phyloP scores from a whole-genome alignment of 53 echinoderm and acorn worm genomes.

The Astropecten irregularis region DNA sequence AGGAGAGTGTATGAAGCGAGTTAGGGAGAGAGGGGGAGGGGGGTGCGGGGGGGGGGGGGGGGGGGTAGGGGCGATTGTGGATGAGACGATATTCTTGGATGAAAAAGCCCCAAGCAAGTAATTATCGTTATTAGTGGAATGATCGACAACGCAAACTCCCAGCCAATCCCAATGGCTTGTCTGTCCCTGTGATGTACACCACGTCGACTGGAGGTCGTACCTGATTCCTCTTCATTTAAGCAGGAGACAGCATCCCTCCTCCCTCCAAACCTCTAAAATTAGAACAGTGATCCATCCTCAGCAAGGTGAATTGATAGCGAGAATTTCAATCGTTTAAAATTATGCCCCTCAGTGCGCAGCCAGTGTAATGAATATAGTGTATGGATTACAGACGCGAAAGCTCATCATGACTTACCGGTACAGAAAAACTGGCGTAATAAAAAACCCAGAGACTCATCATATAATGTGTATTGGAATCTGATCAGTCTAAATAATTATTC shows the following conservation, averaged over 20 bases:
- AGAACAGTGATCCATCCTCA: no score
- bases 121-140: conserved; percentile 35
- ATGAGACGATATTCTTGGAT: conserved; percentile 23
- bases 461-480: background rate
- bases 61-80: no score
- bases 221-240: no score
- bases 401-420: no score
- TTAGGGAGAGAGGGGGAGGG: no score
- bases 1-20: no score
- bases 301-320: background rate
- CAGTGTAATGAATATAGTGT: conserved; percentile 32
- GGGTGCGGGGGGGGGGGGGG: no score
- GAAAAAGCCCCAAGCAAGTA: conserved; percentile 39
- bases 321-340: conserved; percentile 31
- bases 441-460: no score
- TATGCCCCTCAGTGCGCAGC: conserved; percentile 29
- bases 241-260: no score
- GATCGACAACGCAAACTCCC: conserved; percentile 15
- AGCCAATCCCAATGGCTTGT: background rate
- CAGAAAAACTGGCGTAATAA: no score
- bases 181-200: conserved; percentile 20
- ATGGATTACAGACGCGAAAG: conserved; percentile 42
- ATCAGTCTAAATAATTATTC: background rate
- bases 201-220: background rate
- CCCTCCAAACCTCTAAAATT: no score